Conservation (phyloP, 2,113 vertebrate genomes). For the Sciurus niger region DNA sequence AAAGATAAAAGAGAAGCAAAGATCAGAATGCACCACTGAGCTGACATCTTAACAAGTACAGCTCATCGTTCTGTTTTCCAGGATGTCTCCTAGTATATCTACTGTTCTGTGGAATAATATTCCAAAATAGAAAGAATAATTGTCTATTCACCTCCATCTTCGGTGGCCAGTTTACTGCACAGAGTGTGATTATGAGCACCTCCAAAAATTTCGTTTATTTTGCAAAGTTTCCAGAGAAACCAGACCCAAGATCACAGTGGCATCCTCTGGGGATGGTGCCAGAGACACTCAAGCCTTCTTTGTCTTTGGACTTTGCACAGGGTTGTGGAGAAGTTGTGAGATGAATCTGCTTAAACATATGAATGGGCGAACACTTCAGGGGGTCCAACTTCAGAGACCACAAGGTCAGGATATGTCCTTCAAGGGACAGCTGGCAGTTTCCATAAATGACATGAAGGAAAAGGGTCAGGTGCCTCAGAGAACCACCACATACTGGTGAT, state of each 20-base stretch:
- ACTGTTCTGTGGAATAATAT: not conserved
- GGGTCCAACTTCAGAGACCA: not conserved
- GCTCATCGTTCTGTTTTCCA: not conserved
- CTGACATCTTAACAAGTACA: not conserved
- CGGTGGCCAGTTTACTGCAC: not conserved
- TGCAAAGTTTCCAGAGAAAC: not conserved
- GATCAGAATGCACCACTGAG: not conserved
- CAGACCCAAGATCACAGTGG: not conserved
- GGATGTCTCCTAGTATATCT: not conserved
- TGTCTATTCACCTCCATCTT: not conserved
- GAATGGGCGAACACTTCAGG: not conserved
- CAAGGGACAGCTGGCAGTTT: not conserved
- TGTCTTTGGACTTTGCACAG: not conserved
- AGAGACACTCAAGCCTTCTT: not conserved
- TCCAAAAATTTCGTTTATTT: not conserved
- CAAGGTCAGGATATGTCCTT: no score
- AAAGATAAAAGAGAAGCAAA: not conserved
- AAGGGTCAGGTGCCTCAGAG: not conserved
- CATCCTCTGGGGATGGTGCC: not conserved
- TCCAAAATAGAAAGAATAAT: not conserved
- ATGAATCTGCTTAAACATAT: not conserved
- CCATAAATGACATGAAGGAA: not conserved
- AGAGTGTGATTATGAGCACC: not conserved
- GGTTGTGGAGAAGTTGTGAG: accelerated
- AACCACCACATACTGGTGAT: not conserved